Percentiles rank a stretch among this genome's conserved stretches.
phyloP scores from a whole-genome alignment of 2,888 invertebrate species.

The Andrena hattorfiana region DNA sequence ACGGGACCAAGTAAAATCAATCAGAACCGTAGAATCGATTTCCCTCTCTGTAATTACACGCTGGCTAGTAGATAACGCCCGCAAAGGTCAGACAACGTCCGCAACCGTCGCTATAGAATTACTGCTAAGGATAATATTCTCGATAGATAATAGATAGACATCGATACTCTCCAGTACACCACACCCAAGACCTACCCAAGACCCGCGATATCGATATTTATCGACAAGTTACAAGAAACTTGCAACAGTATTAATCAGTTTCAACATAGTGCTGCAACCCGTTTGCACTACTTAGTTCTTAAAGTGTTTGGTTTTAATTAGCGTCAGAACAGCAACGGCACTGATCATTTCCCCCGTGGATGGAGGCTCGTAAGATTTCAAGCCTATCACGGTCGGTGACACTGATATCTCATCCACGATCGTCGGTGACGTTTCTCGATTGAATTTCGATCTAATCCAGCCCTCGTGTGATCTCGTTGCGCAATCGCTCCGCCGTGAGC shows the following conservation, averaged over 20 bases:
- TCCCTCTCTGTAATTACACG: constrained; percentile 32
- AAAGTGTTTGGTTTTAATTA: too few relatives aligned
- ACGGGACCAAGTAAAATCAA: constrained; percentile 39
- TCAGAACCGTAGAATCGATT: constrained; percentile 46
- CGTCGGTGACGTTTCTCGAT: not conserved
- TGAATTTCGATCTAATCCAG: not conserved
- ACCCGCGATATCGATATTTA: not conserved
- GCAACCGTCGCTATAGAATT: constrained; percentile 14
- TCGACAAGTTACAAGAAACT: constrained; percentile 9
- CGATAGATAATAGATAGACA: constrained; percentile 18
- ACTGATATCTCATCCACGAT: not conserved
- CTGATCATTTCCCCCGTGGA: not conserved
- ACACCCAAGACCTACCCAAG: not conserved
- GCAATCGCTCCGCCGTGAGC: constrained; percentile 7
- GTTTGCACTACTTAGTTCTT: too few relatives aligned
- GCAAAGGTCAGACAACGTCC: constrained; percentile 41
- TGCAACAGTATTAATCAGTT: not conserved
- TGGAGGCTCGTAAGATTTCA: not conserved
- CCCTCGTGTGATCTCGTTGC: constrained; percentile 17
- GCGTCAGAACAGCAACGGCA: not conserved
- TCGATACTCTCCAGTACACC: not conserved
- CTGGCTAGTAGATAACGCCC: constrained; percentile 38
- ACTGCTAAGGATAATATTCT: constrained; percentile 20
- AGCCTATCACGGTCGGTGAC: not conserved
- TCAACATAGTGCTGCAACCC: too few relatives aligned